Evolutionary conservation across 2,888 invertebrate species (phyloP), one percentile per base, ranked within the genome.

Genomic region (Trissoscelio sp.): DNA sequence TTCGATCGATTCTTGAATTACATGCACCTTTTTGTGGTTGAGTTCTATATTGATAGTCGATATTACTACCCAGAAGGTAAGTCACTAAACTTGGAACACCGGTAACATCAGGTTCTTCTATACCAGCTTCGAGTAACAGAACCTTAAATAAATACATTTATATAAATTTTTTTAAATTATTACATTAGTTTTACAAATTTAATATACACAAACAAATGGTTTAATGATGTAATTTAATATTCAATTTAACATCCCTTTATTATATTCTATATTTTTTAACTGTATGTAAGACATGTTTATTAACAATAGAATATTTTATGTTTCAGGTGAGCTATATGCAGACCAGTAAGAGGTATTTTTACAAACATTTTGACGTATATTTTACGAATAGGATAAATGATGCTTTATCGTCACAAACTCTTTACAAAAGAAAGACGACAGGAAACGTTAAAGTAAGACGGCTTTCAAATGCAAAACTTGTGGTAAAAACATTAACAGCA

Each of bases 21-120:
- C 95, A 95, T 0, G 93, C 92, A 83, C 93, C 87, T 80, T 93
- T 92, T 69, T 94, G 94, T 0, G 95, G 94, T 87, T 95, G 94
- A 0, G 95, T 95, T 69, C 93, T 91, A 88, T 95, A 96, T 83
- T 92, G 92, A 95, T 95, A 96, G 88, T 96, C 95, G 28, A 96
- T 93, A 85, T 92, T 88, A 48, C 88, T 89, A 1, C 74, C 85
- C 24, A 77, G 79, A 22, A 89, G 72, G 83, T 91, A 91, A 11
- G 94, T 93, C 0, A 95, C 93, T n/a, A 95, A 92, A 0, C 93
- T 92, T 3, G 95, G 95, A 0, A 95, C n/a, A n/a, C n/a, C n/a
- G n/a, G n/a, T n/a, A n/a, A n/a, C n/a, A n/a, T n/a, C n/a, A n/a
- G n/a, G n/a, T n/a, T n/a, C n/a, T n/a, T n/a, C n/a, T n/a, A n/a